Base-by-base conservation (phyloP, 2,797 vertebrate genomes). In the Neoniphon sammara region DNA sequence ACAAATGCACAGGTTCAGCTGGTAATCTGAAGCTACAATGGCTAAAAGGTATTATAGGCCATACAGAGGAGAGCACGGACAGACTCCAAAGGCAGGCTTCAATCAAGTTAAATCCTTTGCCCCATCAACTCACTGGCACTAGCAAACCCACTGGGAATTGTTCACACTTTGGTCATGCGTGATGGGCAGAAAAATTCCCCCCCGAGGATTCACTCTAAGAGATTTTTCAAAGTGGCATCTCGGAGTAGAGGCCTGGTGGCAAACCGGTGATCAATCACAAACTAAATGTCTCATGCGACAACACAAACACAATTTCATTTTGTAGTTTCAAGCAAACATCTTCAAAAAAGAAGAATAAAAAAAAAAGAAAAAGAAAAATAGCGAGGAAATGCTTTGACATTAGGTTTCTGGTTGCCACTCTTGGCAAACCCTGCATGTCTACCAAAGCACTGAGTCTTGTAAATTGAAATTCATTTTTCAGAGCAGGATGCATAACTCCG, bases 31-130 rank as follows among this genome's bases (percentile, higher is more conserved):
- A 82, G 65, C 49, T 78, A 61, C 78, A 78, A 61, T 52, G 67
- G 76, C 81, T 70, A 75, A 77, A 83, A 75, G 52, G 70, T 50
- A 77, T 80, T 42, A 76, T 73, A 72, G 77, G 72, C 31, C 65
- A 46, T 54, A 58, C 34, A 81, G 71, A 72, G 36, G 69, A 34
- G 72, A 80, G 20, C 18, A n/a, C 74, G 81, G 80, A 79, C 44
- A 47, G 56, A 53, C 66, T 83, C 78, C 70, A 78, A 77, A 30
- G 21, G 62, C 77, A 76, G 60, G 73, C 53, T 62, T 81, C 73
- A 67, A 79, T 87, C 75, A 81, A 75, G 75, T 85, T 85, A 87
- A 34, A 87, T 89, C 78, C 83, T 75, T 57, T 52, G 50, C 62
- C 68, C 85, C 59, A 75, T 78, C 61, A 75, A 78, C 80, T 85